Percentiles rank a stretch among this genome's conserved stretches.
phyloP scores from a whole-genome alignment of 1,140 invertebrate genomes.

The Paraescarpia echinospica region DNA sequence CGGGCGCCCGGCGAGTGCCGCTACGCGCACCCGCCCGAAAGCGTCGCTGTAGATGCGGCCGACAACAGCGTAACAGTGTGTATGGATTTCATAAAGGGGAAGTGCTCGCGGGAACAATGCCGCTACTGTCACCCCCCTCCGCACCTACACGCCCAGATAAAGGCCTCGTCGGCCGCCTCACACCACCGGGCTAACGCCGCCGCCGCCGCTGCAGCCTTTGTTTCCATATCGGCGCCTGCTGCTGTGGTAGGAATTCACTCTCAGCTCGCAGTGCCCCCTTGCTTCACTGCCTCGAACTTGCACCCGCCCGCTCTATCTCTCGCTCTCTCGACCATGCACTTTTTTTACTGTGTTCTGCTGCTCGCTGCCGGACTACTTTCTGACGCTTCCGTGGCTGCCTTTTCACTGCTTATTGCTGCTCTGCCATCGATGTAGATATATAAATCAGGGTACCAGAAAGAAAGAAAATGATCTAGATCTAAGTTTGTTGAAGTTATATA shows the following conservation, averaged over 20 bases:
- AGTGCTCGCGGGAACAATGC: constrained; percentile 86
- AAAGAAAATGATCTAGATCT: no score
- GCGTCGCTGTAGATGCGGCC: constrained; percentile 96
- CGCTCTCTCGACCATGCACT: not conserved
- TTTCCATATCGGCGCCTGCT: constrained; percentile 35
- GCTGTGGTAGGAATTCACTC: constrained; percentile 37
- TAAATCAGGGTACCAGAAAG: no score
- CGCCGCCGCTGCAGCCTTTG: constrained; percentile 24
- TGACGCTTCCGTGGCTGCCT: constrained; percentile 15
- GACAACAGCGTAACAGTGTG: constrained; percentile 99
- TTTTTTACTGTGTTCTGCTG: not conserved
- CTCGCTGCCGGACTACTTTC: not conserved
- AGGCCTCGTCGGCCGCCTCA: constrained; percentile 84
- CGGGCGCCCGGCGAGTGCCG: constrained; percentile 99
- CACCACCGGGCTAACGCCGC: constrained; percentile 64
- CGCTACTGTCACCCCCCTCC: constrained; percentile 73
- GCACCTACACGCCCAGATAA: constrained; percentile 98
- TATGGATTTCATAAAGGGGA: constrained; percentile 99
- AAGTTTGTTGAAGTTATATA: no score
- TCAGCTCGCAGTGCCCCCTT: constrained; percentile 6
- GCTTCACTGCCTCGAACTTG: not conserved
- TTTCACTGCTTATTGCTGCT: constrained; percentile 22
- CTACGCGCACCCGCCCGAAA: constrained; percentile 98
- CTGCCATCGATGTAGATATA: not conserved
- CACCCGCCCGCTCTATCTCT: no score